phyloP scores from a whole-genome alignment of 2,888 invertebrate genomes.

The Mythimna pallens region DNA sequence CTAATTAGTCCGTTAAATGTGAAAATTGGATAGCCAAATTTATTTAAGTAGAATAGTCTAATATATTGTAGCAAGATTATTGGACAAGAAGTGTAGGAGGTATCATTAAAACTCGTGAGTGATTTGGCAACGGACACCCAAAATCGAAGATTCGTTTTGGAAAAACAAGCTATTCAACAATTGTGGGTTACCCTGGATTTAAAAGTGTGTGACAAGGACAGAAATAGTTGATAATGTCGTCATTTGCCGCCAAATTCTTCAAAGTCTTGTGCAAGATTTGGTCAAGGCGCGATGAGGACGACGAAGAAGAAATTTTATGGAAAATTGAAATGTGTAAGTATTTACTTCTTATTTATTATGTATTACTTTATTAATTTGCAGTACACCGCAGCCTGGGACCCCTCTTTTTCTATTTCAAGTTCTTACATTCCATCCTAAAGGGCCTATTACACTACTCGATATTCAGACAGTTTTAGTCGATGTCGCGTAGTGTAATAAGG shows the following conservation, averaged over 20 bases:
- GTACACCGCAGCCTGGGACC: no score
- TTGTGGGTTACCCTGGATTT: not conserved
- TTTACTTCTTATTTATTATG: not conserved
- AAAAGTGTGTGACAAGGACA: constrained; percentile 33
- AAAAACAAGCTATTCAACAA: not conserved
- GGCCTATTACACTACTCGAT: no score
- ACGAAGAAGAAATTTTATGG: constrained; percentile 64
- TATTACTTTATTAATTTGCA: no score
- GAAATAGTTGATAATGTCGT: constrained; percentile 38
- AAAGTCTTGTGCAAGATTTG: constrained; percentile 55
- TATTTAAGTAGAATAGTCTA: not conserved
- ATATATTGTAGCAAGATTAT: not conserved
- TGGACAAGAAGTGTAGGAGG: constrained; percentile 9
- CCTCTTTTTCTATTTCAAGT: no score
- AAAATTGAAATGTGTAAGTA: constrained; percentile 59
- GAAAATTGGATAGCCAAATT: constrained; percentile 4
- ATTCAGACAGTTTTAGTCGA: no score
- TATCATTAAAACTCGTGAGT: not conserved
- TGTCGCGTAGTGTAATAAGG: no score
- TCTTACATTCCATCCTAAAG: no score
- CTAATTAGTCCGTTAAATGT: constrained; percentile 20
- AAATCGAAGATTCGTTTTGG: not conserved
- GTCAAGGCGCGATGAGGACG: constrained; percentile 55
- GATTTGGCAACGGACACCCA: constrained; percentile 1
- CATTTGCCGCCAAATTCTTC: constrained; percentile 48